phyloP scores from a whole-genome alignment of 2,113 vertebrate species.

The Pelodiscus sinensis region DNA sequence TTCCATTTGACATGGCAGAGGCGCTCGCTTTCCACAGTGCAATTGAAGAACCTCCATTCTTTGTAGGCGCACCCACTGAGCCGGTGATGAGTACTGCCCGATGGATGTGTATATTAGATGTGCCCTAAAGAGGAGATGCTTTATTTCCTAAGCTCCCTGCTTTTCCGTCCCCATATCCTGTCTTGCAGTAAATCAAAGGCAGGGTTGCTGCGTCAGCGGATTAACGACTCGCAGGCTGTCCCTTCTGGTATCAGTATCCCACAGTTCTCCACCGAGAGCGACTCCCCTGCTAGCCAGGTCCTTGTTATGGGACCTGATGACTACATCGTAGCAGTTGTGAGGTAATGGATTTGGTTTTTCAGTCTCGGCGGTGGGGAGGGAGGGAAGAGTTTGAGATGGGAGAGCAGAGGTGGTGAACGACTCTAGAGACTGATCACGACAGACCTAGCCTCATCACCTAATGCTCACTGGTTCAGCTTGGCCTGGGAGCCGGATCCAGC shows the following conservation, averaged over 20 bases:
- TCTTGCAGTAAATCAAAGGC: constrained; percentile 88
- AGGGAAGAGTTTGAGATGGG: neutral
- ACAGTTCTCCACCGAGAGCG: constrained; percentile 78
- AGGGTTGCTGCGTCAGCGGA: constrained; percentile 84
- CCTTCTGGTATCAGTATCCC: constrained; percentile 76
- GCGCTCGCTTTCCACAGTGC: neutral
- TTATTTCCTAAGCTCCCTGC: neutral
- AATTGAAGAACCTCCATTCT: neutral
- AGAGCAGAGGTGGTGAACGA: neutral
- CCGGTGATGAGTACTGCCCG: accelerated
- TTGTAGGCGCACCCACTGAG: accelerated
- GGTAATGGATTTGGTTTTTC: constrained; percentile 74
- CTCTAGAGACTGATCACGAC: neutral
- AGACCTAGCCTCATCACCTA: neutral
- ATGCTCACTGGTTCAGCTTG: neutral
- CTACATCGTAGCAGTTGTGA: constrained; percentile 93
- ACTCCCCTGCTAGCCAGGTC: constrained; percentile 87
- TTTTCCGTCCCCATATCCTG: neutral
- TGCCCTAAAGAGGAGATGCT: neutral
- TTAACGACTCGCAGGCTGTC: constrained; percentile 87
- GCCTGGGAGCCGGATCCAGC: too few relatives aligned
- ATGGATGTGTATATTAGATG: neutral
- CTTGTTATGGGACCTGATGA: constrained; percentile 96
- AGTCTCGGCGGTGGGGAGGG: accelerated
- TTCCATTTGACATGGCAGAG: accelerated